These are phyloP conservation scores for Echinops telfairi DNA, from an alignment of 2,113 vertebrate genomes.

Conservation along the genomic window DNA sequence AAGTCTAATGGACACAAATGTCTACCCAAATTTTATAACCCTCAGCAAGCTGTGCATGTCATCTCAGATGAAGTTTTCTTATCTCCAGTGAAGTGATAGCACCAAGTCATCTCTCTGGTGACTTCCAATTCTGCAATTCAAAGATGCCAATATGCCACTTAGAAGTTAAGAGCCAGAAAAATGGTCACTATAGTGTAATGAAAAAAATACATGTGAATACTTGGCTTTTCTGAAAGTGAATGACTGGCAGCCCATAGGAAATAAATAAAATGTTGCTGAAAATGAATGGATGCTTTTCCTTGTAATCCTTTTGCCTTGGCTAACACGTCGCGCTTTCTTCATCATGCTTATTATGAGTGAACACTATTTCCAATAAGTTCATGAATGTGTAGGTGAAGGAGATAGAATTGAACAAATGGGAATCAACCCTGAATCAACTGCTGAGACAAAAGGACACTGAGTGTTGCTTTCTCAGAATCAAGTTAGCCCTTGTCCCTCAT, in stretches of 20 bases:
- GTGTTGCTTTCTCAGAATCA: accelerated
- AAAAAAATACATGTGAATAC: neutral
- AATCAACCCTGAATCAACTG: neutral
- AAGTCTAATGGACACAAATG: neutral
- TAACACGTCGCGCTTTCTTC: neutral
- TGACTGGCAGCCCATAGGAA: neutral
- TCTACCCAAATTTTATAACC: neutral
- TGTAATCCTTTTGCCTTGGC: no score
- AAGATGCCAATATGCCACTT: neutral
- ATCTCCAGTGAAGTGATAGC: neutral
- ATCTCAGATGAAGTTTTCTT: neutral
- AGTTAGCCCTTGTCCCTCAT: neutral
- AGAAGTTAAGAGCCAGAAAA: neutral
- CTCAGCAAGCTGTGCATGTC: accelerated
- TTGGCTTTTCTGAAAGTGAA: neutral
- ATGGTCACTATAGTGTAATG: no score
- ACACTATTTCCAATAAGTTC: neutral
- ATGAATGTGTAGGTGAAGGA: neutral
- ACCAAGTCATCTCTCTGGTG: neutral
- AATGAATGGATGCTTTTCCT: neutral
- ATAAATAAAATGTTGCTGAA: neutral
- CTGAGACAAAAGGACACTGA: neutral
- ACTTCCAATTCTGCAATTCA: neutral
- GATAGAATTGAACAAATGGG: neutral
- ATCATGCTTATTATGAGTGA: neutral